These are phyloP conservation scores for Orthosia incerta DNA, from an alignment of 2,888 invertebrate genomes.

Conservation along the genomic window DNA sequence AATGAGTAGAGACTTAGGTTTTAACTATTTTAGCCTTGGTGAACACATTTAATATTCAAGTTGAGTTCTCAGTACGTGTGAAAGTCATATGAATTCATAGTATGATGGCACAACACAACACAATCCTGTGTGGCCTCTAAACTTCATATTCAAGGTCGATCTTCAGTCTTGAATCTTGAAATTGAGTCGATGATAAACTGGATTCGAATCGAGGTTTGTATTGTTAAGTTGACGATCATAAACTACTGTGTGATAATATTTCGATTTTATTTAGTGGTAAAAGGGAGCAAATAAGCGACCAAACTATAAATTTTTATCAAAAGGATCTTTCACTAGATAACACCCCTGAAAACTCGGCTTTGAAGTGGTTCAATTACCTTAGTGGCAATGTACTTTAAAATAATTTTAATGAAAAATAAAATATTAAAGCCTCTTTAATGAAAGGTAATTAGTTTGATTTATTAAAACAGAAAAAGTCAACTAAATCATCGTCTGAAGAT, in stretches of 20 bases:
- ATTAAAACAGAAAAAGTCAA: neutral
- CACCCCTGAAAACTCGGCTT: neutral
- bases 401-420: neutral
- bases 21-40: neutral
- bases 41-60: slow-evolving; percentile 33
- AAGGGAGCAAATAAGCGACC: neutral
- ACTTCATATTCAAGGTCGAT: neutral
- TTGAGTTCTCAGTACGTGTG: slow-evolving; percentile 8
- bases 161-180: neutral
- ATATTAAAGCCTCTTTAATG: neutral
- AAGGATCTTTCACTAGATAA: neutral
- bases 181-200: neutral
- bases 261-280: neutral
- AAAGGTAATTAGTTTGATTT: slow-evolving; percentile 9
- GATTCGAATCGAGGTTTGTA: neutral
- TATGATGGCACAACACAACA: slow-evolving; percentile 7
- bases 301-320: neutral
- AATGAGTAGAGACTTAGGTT: neutral
- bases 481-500: slow-evolving; percentile 2
- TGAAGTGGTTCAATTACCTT: neutral
- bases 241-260: neutral
- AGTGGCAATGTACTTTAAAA: neutral
- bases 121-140: neutral
- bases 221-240: neutral
- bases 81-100: neutral